Evolutionary conservation across 2,888 invertebrate species (phyloP), one percentile per base, ranked within the genome.

Genomic region (Argyresthia goedartella): DNA sequence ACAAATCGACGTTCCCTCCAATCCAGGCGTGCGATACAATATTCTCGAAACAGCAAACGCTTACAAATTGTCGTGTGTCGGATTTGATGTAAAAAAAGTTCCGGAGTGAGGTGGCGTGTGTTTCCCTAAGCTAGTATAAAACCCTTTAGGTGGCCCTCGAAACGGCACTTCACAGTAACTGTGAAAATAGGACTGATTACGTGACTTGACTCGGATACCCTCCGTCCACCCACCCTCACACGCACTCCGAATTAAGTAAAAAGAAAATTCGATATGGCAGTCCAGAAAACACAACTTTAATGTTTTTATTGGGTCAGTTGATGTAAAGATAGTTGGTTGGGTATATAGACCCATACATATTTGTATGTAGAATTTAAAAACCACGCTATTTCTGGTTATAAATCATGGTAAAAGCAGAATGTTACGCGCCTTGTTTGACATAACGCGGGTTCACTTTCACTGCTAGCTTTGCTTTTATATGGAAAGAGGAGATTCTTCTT

Each of bases 101-200:
- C 9, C 10, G 9, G 3, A 11, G 39, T 9, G 39, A 39, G 39
- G 39, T 39, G 39, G 39, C 39, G 39, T 25, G 39, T 9, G 39
- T 9, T n/a, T 39, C 39, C 39, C 39, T 54, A 57, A 62, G 57
- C 54, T 59, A 53, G 58, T 58, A 59, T 62, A 61, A 64, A 54
- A 54, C 57, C 56, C 50, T 62, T 61, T 60, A 61, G 59, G 52
- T 53, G 25, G 54, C 39, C n/a, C 39, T 39, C 39, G 39, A 25
- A 25, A 25, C 25, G 39, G 10, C 39, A 39, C 39, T 39, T 39
- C 10, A 8, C 39, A 11, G n/a, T n/a, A n/a, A 39, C 9, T 39
- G 44, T 9, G 44, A 14, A 16, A 44, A 44, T 44, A 44, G 46
- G 46, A 46, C 25, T 46, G 46, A 46, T 46, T 46, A 46, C 46